phyloP scores from a whole-genome alignment of 2,797 vertebrate species.

The Gallinago nigripennis region DNA sequence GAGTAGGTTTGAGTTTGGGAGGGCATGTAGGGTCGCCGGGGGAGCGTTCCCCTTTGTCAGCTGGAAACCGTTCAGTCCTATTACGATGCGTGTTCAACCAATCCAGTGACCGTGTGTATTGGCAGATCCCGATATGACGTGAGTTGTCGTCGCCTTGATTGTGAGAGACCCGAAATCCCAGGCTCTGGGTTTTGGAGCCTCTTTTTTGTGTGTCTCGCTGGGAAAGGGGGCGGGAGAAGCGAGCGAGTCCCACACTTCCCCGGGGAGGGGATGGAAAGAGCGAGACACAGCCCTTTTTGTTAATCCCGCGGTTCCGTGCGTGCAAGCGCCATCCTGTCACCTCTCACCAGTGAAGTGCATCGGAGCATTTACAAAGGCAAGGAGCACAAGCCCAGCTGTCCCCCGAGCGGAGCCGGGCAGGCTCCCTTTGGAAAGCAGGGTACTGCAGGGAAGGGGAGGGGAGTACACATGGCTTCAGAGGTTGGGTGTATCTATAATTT shows the following conservation, averaged over 20 bases:
- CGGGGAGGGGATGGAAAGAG: background rate
- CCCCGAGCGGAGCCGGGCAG: slow-evolving; percentile 27
- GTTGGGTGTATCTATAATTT: slow-evolving; percentile 69
- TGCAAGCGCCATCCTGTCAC: slow-evolving; percentile 19
- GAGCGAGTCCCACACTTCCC: background rate
- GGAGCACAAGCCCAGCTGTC: slow-evolving; percentile 69
- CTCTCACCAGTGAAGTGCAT: slow-evolving; percentile 53
- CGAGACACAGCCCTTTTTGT: slow-evolving; percentile 8
- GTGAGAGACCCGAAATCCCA: slow-evolving; percentile 59
- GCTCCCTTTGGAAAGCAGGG: slow-evolving; percentile 57
- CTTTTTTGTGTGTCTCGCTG: slow-evolving; percentile 39
- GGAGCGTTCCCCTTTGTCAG: slow-evolving; percentile 34
- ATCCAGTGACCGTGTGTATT: slow-evolving; percentile 66
- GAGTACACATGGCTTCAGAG: slow-evolving; percentile 52
- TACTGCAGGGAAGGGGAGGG: slow-evolving; percentile 63
- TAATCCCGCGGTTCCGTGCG: background rate
- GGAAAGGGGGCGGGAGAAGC: background rate
- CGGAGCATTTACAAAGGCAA: slow-evolving; percentile 43
- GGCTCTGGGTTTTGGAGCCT: slow-evolving; percentile 11
- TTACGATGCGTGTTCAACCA: slow-evolving; percentile 61
- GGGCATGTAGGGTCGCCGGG: slow-evolving; percentile 44
- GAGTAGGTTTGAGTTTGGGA: slow-evolving; percentile 67
- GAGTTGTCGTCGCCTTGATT: slow-evolving; percentile 67
- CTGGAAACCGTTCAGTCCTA: slow-evolving; percentile 59
- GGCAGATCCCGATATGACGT: slow-evolving; percentile 55